phyloP scores from a whole-genome alignment of 1,140 invertebrate species.

The Drosophila subobscura region DNA sequence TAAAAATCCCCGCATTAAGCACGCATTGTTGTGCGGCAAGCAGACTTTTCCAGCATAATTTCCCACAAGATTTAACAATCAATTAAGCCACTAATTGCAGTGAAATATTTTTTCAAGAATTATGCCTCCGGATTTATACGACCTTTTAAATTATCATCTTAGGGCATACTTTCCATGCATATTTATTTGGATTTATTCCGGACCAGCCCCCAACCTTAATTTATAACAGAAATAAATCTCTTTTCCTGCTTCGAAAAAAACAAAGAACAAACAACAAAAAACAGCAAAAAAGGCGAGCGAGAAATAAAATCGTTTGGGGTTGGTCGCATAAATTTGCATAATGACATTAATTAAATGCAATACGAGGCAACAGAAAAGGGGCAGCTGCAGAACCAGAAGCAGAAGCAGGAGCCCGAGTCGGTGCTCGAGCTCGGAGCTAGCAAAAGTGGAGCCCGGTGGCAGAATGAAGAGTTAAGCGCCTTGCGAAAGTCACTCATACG shows the following conservation, averaged over 20 bases:
- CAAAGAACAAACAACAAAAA: slow-evolving; percentile 36
- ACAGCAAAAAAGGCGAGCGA: slow-evolving; percentile 27
- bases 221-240: slow-evolving; percentile 72
- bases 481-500: slow-evolving; percentile 64
- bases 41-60: too few relatives aligned
- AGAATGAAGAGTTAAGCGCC: slow-evolving; percentile 26
- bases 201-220: slow-evolving; percentile 31
- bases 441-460: not conserved
- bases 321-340: slow-evolving; percentile 75
- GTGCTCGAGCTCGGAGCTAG: not conserved
- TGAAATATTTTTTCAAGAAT: slow-evolving; percentile 38
- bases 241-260: not conserved
- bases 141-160: slow-evolving; percentile 59
- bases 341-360: slow-evolving; percentile 77
- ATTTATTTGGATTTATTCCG: slow-evolving; percentile 38
- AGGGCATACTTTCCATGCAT: slow-evolving; percentile 45
- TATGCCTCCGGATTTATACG: slow-evolving; percentile 30
- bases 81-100: slow-evolving; percentile 42
- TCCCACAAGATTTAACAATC: slow-evolving; percentile 36
- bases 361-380: slow-evolving; percentile 40
- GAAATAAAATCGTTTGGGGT: slow-evolving; percentile 55
- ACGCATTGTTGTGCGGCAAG: too few relatives aligned
- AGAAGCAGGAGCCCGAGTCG: slow-evolving; percentile 2
- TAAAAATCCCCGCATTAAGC: too few relatives aligned
- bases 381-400: slow-evolving; percentile 4